Conservation (phyloP, 2,888 invertebrate species). For the Cremastinae sp. region DNA sequence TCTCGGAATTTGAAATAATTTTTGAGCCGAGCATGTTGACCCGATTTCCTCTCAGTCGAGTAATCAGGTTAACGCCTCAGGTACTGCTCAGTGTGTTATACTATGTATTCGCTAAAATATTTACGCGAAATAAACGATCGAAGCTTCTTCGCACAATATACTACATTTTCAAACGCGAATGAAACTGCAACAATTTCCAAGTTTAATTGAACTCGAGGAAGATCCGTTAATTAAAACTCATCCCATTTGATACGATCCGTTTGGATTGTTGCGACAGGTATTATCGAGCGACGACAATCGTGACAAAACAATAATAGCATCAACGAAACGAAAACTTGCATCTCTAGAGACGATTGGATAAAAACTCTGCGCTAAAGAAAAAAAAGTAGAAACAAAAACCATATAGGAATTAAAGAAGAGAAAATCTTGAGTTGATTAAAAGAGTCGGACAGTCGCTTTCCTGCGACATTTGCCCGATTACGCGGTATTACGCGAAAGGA, state of each 20-base stretch:
- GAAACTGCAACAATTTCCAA: slow-evolving; percentile 26
- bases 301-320: too few species aligned
- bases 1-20: too few species aligned
- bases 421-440: too few species aligned
- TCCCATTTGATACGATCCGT: slow-evolving; percentile 9
- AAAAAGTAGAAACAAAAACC: too few species aligned
- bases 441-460: too few species aligned
- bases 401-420: too few species aligned
- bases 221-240: slow-evolving; percentile 29
- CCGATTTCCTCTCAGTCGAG: slow-evolving; percentile 6
- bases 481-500: too few species aligned
- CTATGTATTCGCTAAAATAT: slow-evolving; percentile 35
- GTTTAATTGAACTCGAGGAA: slow-evolving; percentile 38
- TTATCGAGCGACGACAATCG: not conserved
- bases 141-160: slow-evolving; percentile 2
- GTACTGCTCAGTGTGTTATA: slow-evolving; percentile 43
- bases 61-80: slow-evolving; percentile 33
- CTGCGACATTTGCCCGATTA: too few species aligned
- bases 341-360: too few species aligned
- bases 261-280: not conserved
- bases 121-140: slow-evolving; percentile 34
- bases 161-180: slow-evolving; percentile 14
- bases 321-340: too few species aligned
- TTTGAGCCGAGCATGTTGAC: too few species aligned
- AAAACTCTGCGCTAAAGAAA: too few species aligned